Base-by-base conservation (phyloP, 2,113 vertebrate species). In the Anoplopoma fimbria region DNA sequence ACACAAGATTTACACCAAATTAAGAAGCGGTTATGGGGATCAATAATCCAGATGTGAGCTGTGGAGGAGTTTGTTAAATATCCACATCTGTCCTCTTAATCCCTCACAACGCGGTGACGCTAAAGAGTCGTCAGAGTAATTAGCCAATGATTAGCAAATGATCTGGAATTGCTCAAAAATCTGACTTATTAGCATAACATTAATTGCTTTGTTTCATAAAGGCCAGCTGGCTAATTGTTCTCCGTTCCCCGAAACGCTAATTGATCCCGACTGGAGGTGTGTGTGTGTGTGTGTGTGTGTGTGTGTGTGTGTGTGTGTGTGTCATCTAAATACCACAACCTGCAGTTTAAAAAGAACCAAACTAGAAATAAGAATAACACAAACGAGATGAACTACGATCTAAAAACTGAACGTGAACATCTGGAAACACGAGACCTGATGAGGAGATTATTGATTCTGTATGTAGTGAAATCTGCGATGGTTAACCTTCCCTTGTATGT, bases 171-270 rank as follows among this genome's bases (percentile, higher is more conserved):
- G 90, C 88, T 85, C 65, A 40, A 78, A 91, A 94, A 91, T 95
- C 88, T 69, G 79, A 91, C 87, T 94, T 91, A 95, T 94, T 95
- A 95, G 85, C 92, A 93, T 91, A 92, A 86, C 94, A 93, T 92
- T 87, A 95, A 94, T 91, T 87, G 94, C 93, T 93, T 93, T 94
- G 94, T 94, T 94, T 94, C 90, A 94, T 90, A 92, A 91, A 85
- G 92, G 88, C 91, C 94, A 95, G 94, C 93, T 94, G 94, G 92
- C 93, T 95, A 93, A 95, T 93, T 71, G 51, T 31, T 58, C 83
- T 61, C 45, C 68, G 47, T 31, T 58, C 83, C 68, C 42, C 60
- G 60, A 64, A 70, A 82, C 67, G 36, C 45, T 87, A 91, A 93
- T 92, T 88, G 79, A 82, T 91, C 82, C 81, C 82, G 57, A 80